phyloP scores from a whole-genome alignment of 1,140 invertebrate genomes.

The Penaeus chinensis region DNA sequence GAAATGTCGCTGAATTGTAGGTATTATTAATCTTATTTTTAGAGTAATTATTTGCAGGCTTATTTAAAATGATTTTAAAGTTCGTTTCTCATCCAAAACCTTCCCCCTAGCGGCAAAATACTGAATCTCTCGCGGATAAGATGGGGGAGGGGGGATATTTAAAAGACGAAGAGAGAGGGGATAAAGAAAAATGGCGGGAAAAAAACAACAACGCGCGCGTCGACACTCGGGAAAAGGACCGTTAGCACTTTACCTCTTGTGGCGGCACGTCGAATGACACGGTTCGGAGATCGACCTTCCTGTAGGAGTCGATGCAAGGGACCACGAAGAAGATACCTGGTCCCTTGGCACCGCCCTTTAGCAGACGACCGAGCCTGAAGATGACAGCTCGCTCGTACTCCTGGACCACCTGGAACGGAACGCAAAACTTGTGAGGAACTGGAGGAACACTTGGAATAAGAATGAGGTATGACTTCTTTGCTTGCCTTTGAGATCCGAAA shows the following conservation, averaged over 20 bases:
- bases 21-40: too few species aligned
- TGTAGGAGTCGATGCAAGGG: constrained; percentile 73
- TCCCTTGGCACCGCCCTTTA: constrained; percentile 73
- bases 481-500: too few species aligned
- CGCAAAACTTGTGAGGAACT: not conserved
- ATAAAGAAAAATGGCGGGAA: not conserved
- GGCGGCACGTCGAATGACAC: constrained; percentile 75
- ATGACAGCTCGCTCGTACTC: constrained; percentile 71
- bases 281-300: constrained; percentile 73
- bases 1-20: too few species aligned
- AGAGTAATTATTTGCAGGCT: too few species aligned
- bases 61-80: too few species aligned
- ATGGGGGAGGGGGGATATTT: too few species aligned
- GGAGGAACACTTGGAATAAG: not conserved
- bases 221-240: constrained; percentile 15
- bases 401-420: constrained; percentile 68
- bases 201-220: not conserved
- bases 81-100: too few species aligned
- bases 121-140: too few species aligned
- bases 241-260: constrained; percentile 70
- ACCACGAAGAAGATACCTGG: constrained; percentile 73
- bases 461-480: not conserved
- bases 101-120: too few species aligned
- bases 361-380: constrained; percentile 70
- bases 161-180: not conserved